phyloP scores from a whole-genome alignment of 2,113 vertebrate species.

The Etheostoma cragini region DNA sequence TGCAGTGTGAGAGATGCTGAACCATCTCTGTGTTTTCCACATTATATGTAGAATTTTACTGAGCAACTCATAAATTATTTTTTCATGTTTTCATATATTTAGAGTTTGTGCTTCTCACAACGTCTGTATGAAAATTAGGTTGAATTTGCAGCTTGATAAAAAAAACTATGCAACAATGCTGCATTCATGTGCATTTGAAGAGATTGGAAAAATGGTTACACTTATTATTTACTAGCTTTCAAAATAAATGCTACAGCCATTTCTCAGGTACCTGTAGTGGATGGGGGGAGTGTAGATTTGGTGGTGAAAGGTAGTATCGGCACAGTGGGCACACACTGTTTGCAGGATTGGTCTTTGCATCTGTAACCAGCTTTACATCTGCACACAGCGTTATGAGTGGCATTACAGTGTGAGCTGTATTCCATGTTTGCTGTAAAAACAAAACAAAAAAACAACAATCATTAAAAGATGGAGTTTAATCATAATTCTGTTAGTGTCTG shows the following conservation, averaged over 20 bases:
- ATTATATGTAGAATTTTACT: neutral
- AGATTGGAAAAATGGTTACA: neutral
- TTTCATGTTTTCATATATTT: neutral
- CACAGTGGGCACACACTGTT: slow-evolving; percentile 33
- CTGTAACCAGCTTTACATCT: slow-evolving; percentile 40
- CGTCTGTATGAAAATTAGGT: no score
- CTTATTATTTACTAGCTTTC: neutral
- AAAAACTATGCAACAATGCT: neutral
- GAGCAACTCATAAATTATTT: neutral
- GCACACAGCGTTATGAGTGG: slow-evolving; percentile 61
- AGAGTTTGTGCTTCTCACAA: neutral
- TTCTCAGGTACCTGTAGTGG: slow-evolving; percentile 36
- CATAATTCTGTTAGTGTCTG: neutral
- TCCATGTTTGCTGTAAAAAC: slow-evolving; percentile 57
- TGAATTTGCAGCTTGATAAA: neutral
- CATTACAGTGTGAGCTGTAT: neutral
- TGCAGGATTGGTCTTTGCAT: slow-evolving; percentile 17
- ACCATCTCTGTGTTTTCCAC: neutral
- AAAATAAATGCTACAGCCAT: neutral
- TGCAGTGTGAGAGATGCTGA: neutral
- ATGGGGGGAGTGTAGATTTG: neutral
- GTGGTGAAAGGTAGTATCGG: neutral
- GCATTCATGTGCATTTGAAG: neutral
- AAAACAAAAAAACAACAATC: neutral
- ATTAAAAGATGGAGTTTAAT: neutral